These are phyloP conservation scores for Nautilus pompilius DNA, from an alignment of 1,140 invertebrate species.

Conservation along the genomic window DNA sequence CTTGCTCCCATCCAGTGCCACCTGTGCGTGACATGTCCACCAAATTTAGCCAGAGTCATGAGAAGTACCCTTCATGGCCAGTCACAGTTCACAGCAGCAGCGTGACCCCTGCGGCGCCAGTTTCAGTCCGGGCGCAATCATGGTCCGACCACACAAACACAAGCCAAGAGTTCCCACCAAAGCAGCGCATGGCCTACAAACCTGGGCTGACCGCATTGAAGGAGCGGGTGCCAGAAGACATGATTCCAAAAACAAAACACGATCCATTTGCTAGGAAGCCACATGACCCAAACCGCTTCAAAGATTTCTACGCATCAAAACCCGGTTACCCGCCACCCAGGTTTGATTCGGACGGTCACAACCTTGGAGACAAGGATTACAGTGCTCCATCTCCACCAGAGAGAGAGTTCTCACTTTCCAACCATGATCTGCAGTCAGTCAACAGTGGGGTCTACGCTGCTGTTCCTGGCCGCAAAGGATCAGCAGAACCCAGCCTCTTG, in stretches of 20 bases:
- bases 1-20: too few species aligned
- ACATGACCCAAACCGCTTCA: conserved; percentile 26
- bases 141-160: conserved; percentile 29
- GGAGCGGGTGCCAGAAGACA: conserved; percentile 22
- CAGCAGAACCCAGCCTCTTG: too few species aligned
- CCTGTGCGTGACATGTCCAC: too few species aligned
- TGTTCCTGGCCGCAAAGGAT: too few species aligned
- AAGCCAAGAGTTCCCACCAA: conserved; percentile 21
- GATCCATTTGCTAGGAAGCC: conserved; percentile 54
- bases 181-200: conserved; percentile 18
- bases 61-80: conserved; percentile 79
- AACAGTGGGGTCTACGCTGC: too few species aligned
- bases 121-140: conserved; percentile 25
- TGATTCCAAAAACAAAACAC: conserved; percentile 52
- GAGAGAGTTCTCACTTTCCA: conserved; percentile 62
- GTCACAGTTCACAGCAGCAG: conserved; percentile 39
- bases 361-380: conserved; percentile 70
- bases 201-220: conserved; percentile 24
- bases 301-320: conserved; percentile 43
- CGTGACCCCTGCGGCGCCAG: conserved; percentile 18
- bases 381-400: conserved; percentile 73
- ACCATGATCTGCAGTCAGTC: too few species aligned
- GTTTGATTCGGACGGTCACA: conserved; percentile 61
- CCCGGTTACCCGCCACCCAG: conserved; percentile 57
- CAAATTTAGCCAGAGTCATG: too few species aligned